Evolutionary conservation across 1,140 invertebrate genomes (phyloP).

Genomic region (Megalonaias nervosa): DNA sequence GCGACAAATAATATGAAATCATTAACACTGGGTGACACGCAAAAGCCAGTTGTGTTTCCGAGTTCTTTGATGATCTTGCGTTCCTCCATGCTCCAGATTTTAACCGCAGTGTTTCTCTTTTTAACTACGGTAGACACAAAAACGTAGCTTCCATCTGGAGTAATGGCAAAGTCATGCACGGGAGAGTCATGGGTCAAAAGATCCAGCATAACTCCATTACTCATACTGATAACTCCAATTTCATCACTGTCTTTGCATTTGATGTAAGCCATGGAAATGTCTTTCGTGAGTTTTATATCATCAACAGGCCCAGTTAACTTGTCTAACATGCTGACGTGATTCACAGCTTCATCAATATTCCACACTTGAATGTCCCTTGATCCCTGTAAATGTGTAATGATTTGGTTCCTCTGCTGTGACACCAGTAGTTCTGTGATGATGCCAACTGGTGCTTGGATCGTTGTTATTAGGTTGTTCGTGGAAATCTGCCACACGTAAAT

Average conservation of each 20-base stretch:
- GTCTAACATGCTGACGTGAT: constrained; percentile 58
- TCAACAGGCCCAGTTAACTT: constrained; percentile 54
- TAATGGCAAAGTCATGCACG: constrained; percentile 60
- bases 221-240: constrained; percentile 67
- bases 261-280: constrained; percentile 54
- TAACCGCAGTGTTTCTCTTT: constrained; percentile 51
- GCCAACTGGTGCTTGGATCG: constrained; percentile 67
- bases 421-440: constrained; percentile 57
- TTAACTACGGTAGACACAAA: constrained; percentile 53
- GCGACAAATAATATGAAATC: constrained; percentile 52
- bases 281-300: constrained; percentile 51
- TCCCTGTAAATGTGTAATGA: constrained; percentile 56
- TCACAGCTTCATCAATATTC: constrained; percentile 59
- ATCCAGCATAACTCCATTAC: constrained; percentile 62
- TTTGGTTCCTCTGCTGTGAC: constrained; percentile 42
- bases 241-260: constrained; percentile 65
- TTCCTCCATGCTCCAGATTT: constrained; percentile 64
- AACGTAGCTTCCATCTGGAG: constrained; percentile 57
- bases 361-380: constrained; percentile 61
- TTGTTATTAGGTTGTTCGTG: constrained; percentile 42
- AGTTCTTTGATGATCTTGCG: constrained; percentile 62
- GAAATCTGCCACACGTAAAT: constrained; percentile 65
- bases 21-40: constrained; percentile 42
- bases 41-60: constrained; percentile 55
- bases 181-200: constrained; percentile 65